Base-by-base conservation (phyloP, 1,140 invertebrate genomes). In the Drosophila arizonae region DNA sequence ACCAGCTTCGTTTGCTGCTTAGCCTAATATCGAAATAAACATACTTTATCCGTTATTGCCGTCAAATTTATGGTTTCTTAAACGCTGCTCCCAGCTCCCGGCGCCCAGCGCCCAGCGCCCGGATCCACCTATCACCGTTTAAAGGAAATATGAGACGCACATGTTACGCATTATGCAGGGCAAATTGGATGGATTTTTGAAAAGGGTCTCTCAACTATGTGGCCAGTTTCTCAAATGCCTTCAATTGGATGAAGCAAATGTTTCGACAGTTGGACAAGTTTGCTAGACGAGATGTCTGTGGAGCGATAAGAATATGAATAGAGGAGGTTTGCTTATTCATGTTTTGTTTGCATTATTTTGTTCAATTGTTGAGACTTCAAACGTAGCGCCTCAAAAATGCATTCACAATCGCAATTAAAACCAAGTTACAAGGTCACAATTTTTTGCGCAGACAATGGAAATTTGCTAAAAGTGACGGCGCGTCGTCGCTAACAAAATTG, bases 1-100 rank as follows among this genome's bases (percentile, higher is more conserved):
- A 71, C 66, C 46, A 17, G 30, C 67, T 73, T 50, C 57, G 50
- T 63, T 50, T 77, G 60, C 65, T 84, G 80, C 84, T 88, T 88
- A 80, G 84, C 84, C 68, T 88, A 89, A 88, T 88, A 88, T 88
- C 73, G 74, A 78, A 89, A 84, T 88, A 88, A 88, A 88, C 85
- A 88, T 89, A 88, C 84, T 89, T 88, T 87, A 87, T 87, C 79
- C 84, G 84, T 89, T 89, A 78, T 80, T 89, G 84, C 84, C 73
- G 80, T 79, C 62, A 66, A 89, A 88, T 88, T 88, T 88, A 88
- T 88, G 84, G 80, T 89, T 88, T 84, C 77, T 80, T 88, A 89
- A 89, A 84, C 76, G 85, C 60, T 69, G 69, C 26, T 51, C 68
- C 50, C 15, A 6, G 33, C 28, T 17, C n/a, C 43, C 9, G 4